These are phyloP conservation scores for Neuroterus valhalla DNA, from an alignment of 1,140 invertebrate genomes.

Conservation along the genomic window DNA sequence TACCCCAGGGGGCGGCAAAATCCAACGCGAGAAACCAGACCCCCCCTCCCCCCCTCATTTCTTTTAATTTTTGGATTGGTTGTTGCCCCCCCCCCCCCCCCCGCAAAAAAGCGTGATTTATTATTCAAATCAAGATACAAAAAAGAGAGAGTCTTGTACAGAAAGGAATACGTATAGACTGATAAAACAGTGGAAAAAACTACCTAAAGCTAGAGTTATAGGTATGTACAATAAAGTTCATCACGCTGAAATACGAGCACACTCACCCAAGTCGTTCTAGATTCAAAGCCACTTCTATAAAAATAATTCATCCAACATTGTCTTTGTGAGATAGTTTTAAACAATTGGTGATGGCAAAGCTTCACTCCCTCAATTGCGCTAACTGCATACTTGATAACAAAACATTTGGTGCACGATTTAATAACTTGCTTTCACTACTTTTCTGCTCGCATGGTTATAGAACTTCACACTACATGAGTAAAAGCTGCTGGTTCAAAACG, in stretches of 20 bases:
- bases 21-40: too few species aligned
- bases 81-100: too few species aligned
- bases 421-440: not conserved
- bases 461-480: not conserved
- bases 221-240: constrained; percentile 6
- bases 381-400: not conserved
- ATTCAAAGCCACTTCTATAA: constrained; percentile 19
- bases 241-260: constrained; percentile 11
- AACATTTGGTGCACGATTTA: constrained; percentile 9
- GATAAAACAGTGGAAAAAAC: constrained; percentile 27
- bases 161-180: constrained; percentile 31
- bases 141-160: constrained; percentile 12
- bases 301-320: constrained; percentile 17
- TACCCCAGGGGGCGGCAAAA: too few species aligned
- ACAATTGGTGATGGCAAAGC: constrained; percentile 1
- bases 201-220: constrained; percentile 12
- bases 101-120: not conserved
- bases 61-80: too few species aligned
- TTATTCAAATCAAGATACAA: constrained; percentile 14
- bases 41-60: too few species aligned
- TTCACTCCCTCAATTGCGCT: not conserved
- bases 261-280: constrained; percentile 37
- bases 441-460: not conserved
- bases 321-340: constrained; percentile 12
- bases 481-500: not conserved